Evolutionary conservation across 1,140 invertebrate species (phyloP), one percentile per base, ranked within the genome.

Genomic region (Diorhabda elongata): DNA sequence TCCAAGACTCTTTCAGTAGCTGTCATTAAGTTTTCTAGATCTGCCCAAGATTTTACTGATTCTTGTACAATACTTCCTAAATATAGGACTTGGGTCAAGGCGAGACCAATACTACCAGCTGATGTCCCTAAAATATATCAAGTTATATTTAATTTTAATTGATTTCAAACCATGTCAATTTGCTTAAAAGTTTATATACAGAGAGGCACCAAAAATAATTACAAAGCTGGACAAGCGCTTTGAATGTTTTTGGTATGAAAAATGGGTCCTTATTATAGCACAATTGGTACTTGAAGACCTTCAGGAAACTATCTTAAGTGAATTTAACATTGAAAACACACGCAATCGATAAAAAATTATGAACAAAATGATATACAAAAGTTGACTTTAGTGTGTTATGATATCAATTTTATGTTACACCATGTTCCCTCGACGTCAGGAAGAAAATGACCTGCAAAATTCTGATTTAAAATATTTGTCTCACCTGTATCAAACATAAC

Each of bases 1-100:
- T 93, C 91, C 61, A 91, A 77, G 47, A 92, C 87, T 45, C 91
- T 84, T 80, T 93, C 91, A 7, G 92, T 90, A 7, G 89, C 87
- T 42, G 91, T 92, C 91, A 93, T 93, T 69, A 86, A 85, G 78
- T 91, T 93, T 82, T 94, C 87, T 8, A 89, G 77, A 76, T 87
- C 86, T 5, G 86, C 84, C 70, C 83, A 85, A 70, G 88, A 87
- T 61, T 87, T 76, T 4, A 90, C 84, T 42, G 83, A 85, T 85
- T 85, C 89, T 79, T 90, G 88, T 69, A 89, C 83, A 41, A 64
- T 9, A 7, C 58, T 60, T 11, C 64, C 47, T 0, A 75, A 41
- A 44, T 58, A 56, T 56, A 67, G 56, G 2, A 60, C 9, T 67
- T 71, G 67, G 26, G 64, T n/a, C 11, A 73, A 42, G 47, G 45